Percentiles rank a stretch among this genome's conserved stretches.
Conservation (phyloP, 1,140 invertebrate species). For the Lucilia cuprina region DNA sequence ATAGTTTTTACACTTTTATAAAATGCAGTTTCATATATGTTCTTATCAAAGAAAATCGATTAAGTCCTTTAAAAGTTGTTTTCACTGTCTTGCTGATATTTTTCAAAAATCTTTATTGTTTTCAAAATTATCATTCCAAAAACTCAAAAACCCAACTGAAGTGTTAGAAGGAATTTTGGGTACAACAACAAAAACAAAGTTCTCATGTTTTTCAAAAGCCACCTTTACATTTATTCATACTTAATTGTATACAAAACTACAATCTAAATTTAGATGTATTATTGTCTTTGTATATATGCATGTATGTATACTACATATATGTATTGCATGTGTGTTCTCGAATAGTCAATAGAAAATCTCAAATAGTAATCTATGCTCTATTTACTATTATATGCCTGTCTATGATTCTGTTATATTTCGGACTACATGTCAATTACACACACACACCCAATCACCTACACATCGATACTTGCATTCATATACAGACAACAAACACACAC, state of each 20-base stretch:
- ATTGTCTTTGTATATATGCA: neutral
- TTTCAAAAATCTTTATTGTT: neutral
- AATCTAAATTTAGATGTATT: neutral
- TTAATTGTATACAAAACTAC: neutral
- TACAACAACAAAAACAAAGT: neutral
- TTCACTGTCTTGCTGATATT: neutral
- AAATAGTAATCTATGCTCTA: conserved; percentile 14
- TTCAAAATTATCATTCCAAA: neutral
- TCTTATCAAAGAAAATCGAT: too few species aligned
- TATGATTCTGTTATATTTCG: neutral
- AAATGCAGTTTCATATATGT: too few species aligned
- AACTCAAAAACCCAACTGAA: neutral
- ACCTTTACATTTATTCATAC: neutral
- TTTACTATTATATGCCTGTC: neutral
- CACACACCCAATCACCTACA: neutral
- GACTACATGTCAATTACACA: neutral
- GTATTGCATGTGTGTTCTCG: too few species aligned
- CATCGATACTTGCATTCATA: too few species aligned
- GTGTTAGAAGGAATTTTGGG: neutral
- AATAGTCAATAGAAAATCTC: neutral
- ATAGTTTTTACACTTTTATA: neutral
- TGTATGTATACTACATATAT: too few species aligned
- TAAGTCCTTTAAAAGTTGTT: neutral
- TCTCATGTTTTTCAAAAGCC: neutral
- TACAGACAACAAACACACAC: neutral